Evolutionary conservation across 2,888 invertebrate genomes (phyloP), one percentile per base, ranked within the genome.

Genomic region (Blastobasis lacticolella): DNA sequence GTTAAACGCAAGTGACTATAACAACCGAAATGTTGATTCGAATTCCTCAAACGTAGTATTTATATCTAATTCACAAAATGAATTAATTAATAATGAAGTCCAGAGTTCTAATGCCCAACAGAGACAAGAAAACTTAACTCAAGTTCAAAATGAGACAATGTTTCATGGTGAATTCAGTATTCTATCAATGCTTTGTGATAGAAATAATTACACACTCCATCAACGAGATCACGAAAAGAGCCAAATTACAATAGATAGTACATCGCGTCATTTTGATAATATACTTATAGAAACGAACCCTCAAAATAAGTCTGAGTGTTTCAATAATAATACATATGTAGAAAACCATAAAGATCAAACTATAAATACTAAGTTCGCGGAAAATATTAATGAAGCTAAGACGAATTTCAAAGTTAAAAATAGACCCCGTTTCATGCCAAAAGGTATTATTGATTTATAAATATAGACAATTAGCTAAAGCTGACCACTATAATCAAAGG

Each of bases 361-460:
- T 36, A 50, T 43, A 46, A 51, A 49, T 9, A 51, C 54, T 10
- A 23, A 23, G 23, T 2, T 23, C 23, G 9, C 5, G 10, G 42
- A 42, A 9, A 42, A 42, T n/a, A 42, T 6, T 7, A 42, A 9
- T 8, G 9, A 5, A 42, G 10, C 62, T 68, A 38, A n/a, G 0
- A 64, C 67, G 50, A 52, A 60, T 67, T 89, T 83, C 62, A 63
- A 73, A 55, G 64, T 91, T 8, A 76, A 69, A 49, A 75, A 75
- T 59, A 78, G 91, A 62, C 72, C 71, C n/a, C 71, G 76, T 38
- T 90, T 90, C 70, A 57, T 91, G 40, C 91, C 91, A 1, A 91
- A 91, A 87, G 91, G 91, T 88, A 67, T 51, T 8, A 6, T 36
- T 45, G 9, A 44, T 38, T 49, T 45, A 43, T 48, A 42, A 48